Evolutionary conservation across 2,888 invertebrate species (phyloP), one percentile per base, ranked within the genome.

Genomic region (Oeneis ivallda): DNA sequence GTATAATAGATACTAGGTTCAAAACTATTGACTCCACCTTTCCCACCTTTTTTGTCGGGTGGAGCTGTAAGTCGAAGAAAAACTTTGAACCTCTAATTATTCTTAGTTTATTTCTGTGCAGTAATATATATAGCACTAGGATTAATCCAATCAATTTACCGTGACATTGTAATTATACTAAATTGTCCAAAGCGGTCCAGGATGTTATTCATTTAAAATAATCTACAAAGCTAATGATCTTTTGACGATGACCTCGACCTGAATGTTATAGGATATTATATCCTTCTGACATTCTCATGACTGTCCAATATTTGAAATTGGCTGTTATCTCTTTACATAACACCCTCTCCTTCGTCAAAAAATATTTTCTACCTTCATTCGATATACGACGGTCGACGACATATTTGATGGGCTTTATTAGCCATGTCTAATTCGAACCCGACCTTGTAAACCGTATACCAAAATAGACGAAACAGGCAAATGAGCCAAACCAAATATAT

Each of bases 361-460:
- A 26, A 26, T 5, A 26, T 26, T 2, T 26, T 26, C 26, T 26
- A 26, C 26, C 26, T 26, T 26, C 26, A 26, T 26, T 26, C 26
- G 26, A 26, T 5, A 26, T 26, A 26, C 26, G 26, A 26, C 26
- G n/a, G n/a, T n/a, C n/a, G n/a, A n/a, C n/a, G n/a, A n/a, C 26
- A 26, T 26, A 26, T 26, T 26, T 5, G 26, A 32, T n/a, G 17
- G 26, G 26, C 19, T 13, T 15, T n/a, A 47, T 58, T 32, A 58
- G 34, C 45, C 58, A 13, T 47, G 32, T 32, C 58, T 58, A 58
- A 58, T 58, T 11, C 10, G 15, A n/a, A 34, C 5, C 8, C 34
- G 34, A 47, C 58, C 47, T 58, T 58, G 45, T 58, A 58, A 58
- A 47, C 19, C 19, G 49, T 37, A 56, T 32, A 10, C 39, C 39